Base-by-base conservation (phyloP, 2,113 vertebrate genomes). In the Oreochromis tanganicae region DNA sequence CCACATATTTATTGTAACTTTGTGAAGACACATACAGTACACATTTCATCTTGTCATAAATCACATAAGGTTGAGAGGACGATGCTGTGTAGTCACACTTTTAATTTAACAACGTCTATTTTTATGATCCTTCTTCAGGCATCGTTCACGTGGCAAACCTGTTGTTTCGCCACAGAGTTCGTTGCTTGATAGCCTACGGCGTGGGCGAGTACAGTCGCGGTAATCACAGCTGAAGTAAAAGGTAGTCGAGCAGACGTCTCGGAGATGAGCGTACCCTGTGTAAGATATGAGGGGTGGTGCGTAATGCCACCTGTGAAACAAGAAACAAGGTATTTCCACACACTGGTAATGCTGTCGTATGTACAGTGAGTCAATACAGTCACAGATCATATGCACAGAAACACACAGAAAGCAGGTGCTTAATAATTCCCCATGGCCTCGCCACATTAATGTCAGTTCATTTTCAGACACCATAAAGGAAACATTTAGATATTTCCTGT, bases 1-100 rank as follows among this genome's bases (percentile, higher is more conserved):
- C 57, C 19, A 80, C 36, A 78, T 75, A 14, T 94, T 96, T 96
- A 95, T 94, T 95, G 80, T 59, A 61, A 90, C 82, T 71, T 34
- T 36, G 56, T 73, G 54, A 87, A 83, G 73, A 88, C 57, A 75
- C 32, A 27, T 34, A 88, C 54, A 89, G 86, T 86, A 90, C 71
- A 92, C 68, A 78, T 66, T 82, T 91, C 61, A 86, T 87, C 68
- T 56, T 80, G 78, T 85, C 78, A 85, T 43, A 56, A 85, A 82
- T 80, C 78, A 82, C 29, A 81, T 73, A 56, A 66, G 24, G 21
- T 41, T 43, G 57, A 87, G 75, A 68, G 61, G 34, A 68, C 3
- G 4, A 68, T 13, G 63, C 63, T 38, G 38, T 41, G 38, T 41
- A 41, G 63, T 68, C 11, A 8, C 63, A 0, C 34, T 38, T 68